These are phyloP conservation scores for Dromaius novaehollandiae DNA, from an alignment of 2,113 vertebrate species.

Conservation along the genomic window DNA sequence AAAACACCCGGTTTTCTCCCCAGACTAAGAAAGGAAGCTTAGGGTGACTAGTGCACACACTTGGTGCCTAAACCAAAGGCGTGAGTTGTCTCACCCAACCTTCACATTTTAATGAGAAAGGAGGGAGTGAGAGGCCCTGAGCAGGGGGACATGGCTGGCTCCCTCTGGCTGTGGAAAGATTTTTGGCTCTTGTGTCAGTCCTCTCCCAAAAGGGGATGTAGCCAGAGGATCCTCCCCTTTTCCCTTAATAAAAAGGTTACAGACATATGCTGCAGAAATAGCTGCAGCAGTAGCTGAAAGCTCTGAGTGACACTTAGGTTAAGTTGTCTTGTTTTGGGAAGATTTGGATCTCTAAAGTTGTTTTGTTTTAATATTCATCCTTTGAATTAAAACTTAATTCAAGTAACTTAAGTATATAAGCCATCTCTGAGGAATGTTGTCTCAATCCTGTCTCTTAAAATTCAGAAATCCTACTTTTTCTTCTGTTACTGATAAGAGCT, in stretches of 20 bases:
- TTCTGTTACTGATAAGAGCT: constrained; percentile 41
- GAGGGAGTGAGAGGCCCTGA: background rate
- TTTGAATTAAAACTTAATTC: constrained; percentile 67
- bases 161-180: background rate
- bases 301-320: background rate
- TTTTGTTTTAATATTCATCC: constrained; percentile 54
- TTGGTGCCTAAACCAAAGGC: background rate
- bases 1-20: background rate
- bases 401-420: constrained; percentile 53
- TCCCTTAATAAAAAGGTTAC: constrained; percentile 33
- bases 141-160: background rate
- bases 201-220: background rate
- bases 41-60: background rate
- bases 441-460: constrained; percentile 39
- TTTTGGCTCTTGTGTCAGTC: background rate
- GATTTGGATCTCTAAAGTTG: constrained; percentile 36
- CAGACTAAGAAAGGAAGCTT: background rate
- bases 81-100: background rate
- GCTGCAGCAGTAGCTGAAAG: background rate
- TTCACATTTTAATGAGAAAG: background rate
- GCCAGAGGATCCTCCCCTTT: background rate
- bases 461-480: background rate
- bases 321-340: constrained; percentile 42
- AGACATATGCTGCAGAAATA: background rate
- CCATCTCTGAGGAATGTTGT: constrained; percentile 8